A percentile compares a stretch with the other conserved stretches of the same genome.
Conservation (phyloP, 2,113 vertebrate genomes). For the Gavia stellata region DNA sequence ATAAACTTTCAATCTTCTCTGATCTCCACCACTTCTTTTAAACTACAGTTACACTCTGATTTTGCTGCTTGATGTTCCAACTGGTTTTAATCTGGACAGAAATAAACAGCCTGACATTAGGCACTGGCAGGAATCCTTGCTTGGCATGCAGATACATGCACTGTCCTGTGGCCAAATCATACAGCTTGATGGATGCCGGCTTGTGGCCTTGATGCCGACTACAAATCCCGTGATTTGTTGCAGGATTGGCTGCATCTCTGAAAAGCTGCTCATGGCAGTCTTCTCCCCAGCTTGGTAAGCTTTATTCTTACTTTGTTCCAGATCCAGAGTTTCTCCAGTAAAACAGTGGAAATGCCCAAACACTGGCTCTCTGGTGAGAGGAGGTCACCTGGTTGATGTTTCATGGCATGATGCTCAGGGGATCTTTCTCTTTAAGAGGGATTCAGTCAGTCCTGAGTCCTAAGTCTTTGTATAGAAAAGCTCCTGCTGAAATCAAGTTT, state of each 20-base stretch:
- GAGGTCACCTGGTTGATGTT: not conserved
- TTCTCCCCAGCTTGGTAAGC: slow-evolving; percentile 30
- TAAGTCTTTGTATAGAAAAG: not conserved
- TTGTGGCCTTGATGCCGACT: slow-evolving; percentile 21
- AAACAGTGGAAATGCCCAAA: not conserved
- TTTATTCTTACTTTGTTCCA: slow-evolving; percentile 12
- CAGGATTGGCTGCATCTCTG: slow-evolving; percentile 28
- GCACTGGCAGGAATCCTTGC: slow-evolving; percentile 3
- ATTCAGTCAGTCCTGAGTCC: not conserved
- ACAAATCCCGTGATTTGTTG: slow-evolving; percentile 48
- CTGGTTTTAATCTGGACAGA: not conserved
- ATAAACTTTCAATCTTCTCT: not conserved
- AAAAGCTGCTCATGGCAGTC: not conserved
- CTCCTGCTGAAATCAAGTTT: not conserved
- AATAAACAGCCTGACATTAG: not conserved
- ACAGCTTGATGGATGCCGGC: not conserved
- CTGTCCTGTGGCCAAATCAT: not conserved
- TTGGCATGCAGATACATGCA: slow-evolving; percentile 1
- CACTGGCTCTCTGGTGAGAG: not conserved
- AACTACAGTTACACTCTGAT: not conserved
- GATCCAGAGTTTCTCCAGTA: not conserved
- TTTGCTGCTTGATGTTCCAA: slow-evolving; percentile 23
- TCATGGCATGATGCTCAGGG: not conserved
- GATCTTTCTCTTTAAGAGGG: not conserved
- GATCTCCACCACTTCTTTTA: not conserved